Conservation (phyloP, 2,113 vertebrate species). For the Anoura caudifer region DNA sequence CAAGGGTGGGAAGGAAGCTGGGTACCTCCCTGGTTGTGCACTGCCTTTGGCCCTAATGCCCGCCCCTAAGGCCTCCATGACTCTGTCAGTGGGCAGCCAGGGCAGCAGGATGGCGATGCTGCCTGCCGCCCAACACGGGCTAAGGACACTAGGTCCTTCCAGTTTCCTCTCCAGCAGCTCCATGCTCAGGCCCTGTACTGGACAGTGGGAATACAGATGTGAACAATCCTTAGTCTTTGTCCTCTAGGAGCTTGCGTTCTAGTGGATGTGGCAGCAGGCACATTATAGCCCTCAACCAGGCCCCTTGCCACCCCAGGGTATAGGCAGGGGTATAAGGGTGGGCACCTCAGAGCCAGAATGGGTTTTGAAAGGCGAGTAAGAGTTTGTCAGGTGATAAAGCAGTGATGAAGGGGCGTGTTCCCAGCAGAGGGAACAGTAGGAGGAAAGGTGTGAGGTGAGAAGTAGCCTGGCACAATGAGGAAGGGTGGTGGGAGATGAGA, state of each 20-base stretch:
- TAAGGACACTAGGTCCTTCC: not conserved
- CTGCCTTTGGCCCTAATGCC: not conserved
- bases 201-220: not conserved
- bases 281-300: not conserved
- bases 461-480: not conserved
- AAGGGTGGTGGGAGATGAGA: not conserved
- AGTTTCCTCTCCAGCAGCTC: not conserved
- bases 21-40: not conserved
- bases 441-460: not conserved
- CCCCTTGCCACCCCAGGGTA: not conserved
- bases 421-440: not conserved
- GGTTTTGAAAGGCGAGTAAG: not conserved
- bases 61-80: not conserved
- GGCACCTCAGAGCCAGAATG: not conserved
- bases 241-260: accelerated
- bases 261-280: not conserved
- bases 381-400: not conserved
- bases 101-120: not conserved
- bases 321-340: not conserved
- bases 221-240: not conserved
- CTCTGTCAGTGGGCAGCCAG: not conserved
- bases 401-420: not conserved
- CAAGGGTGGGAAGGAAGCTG: not conserved
- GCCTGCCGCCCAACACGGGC: not conserved
- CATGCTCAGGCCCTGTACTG: not conserved